Conservation (phyloP, 2,888 invertebrate species). For the Phrixothrix hirtus region DNA sequence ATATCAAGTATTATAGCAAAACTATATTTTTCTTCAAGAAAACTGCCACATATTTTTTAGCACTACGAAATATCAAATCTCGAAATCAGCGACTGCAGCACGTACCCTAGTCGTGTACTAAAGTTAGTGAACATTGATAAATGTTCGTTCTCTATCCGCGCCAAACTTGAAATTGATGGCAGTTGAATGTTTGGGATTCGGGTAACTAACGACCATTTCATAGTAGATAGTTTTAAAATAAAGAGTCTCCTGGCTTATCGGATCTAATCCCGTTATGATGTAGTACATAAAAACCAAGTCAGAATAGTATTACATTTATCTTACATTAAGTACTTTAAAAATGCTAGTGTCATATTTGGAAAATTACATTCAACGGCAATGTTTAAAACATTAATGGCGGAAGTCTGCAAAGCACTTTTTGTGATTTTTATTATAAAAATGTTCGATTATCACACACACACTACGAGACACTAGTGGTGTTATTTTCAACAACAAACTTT, state of each 20-base stretch:
- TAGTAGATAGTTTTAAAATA: slow-evolving; percentile 30
- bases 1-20: slow-evolving; percentile 15
- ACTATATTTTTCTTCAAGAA: slow-evolving; percentile 9
- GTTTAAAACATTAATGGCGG: slow-evolving; percentile 8
- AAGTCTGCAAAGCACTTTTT: slow-evolving; percentile 26
- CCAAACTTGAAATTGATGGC: slow-evolving; percentile 32
- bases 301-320: slow-evolving; percentile 1
- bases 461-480: too few species aligned
- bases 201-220: slow-evolving; percentile 31
- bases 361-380: slow-evolving; percentile 6
- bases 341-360: background rate
- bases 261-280: slow-evolving; percentile 14
- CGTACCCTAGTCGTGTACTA: slow-evolving; percentile 20
- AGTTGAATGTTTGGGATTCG: slow-evolving; percentile 31
- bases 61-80: slow-evolving; percentile 27
- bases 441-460: too few species aligned
- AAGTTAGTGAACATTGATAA: slow-evolving; percentile 31
- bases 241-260: slow-evolving; percentile 4
- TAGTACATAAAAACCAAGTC: slow-evolving; percentile 1
- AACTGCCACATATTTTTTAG: slow-evolving; percentile 14
- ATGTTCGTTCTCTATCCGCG: slow-evolving; percentile 31
- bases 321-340: background rate
- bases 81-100: slow-evolving; percentile 28
- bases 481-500: slow-evolving; percentile 6
- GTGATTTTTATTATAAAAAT: slow-evolving; percentile 35